Evolutionary conservation across 2,797 vertebrate genomes (phyloP).

Genomic region (Anomalospiza imberbis): DNA sequence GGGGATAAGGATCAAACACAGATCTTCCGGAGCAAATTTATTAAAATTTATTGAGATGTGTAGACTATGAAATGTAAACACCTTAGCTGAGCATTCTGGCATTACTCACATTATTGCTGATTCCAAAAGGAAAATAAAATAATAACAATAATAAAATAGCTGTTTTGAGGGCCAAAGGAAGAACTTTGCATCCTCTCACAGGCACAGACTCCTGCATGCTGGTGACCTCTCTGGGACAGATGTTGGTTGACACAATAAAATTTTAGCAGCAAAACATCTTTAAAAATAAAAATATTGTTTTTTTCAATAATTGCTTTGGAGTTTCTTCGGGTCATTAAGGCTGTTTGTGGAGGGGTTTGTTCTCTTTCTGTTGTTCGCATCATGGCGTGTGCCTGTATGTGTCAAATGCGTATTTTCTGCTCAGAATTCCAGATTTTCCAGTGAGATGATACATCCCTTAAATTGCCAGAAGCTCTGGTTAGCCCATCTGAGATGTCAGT

Average conservation of each 20-base stretch:
- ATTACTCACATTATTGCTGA: not conserved
- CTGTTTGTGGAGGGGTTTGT: not conserved
- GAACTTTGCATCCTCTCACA: not conserved
- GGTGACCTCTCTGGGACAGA: not conserved
- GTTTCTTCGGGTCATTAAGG: not conserved
- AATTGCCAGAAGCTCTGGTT: not conserved
- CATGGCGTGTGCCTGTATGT: accelerated
- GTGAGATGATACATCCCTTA: not conserved
- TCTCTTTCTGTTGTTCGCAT: not conserved
- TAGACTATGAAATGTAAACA: not conserved
- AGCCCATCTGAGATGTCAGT: not conserved
- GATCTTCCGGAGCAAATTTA: not conserved
- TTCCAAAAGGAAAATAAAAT: not conserved
- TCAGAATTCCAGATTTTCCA: not conserved
- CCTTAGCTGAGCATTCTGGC: not conserved
- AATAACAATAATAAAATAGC: not conserved
- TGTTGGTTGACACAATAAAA: not conserved
- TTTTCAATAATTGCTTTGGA: not conserved
- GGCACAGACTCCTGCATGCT: not conserved
- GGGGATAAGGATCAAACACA: not conserved
- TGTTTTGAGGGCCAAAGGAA: not conserved
- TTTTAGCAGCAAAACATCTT: not conserved
- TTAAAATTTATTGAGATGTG: not conserved
- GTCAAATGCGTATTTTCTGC: not conserved
- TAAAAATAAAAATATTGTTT: not conserved